phyloP scores from a whole-genome alignment of 2,797 vertebrate genomes.

The Thripadectes ignobilis region DNA sequence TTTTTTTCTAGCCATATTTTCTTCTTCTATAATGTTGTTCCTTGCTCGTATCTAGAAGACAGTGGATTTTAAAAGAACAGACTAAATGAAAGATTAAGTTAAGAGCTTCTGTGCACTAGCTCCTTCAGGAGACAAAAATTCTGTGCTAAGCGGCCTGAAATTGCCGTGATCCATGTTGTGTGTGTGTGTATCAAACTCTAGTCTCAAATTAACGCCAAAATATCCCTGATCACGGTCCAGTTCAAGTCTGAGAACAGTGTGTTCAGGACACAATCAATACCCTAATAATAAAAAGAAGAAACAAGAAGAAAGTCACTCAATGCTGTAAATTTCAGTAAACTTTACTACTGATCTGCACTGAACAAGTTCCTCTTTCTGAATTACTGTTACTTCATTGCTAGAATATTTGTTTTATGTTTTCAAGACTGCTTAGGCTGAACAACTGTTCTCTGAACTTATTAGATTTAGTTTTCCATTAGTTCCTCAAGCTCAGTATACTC shows the following conservation, averaged over 20 bases:
- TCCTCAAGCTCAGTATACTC: background rate
- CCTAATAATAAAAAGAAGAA: constrained; percentile 69
- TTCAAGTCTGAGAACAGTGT: constrained; percentile 64
- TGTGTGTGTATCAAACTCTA: constrained; percentile 42
- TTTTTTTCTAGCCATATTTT: background rate
- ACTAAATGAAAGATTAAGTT: background rate
- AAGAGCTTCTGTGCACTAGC: background rate
- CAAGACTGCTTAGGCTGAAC: background rate
- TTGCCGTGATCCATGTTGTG: background rate
- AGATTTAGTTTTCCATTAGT: background rate
- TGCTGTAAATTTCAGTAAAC: constrained; percentile 10
- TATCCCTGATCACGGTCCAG: constrained; percentile 76
- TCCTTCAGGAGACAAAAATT: background rate
- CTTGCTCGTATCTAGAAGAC: background rate
- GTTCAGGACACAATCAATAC: constrained; percentile 79
- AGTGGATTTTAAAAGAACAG: background rate
- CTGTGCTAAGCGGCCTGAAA: background rate
- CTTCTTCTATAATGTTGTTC: background rate
- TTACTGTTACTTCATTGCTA: background rate
- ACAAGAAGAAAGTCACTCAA: background rate
- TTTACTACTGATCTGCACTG: background rate
- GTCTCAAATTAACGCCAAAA: constrained; percentile 81
- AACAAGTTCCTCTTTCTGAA: background rate
- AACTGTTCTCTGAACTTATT: background rate
- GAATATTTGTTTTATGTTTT: background rate